Base-by-base conservation (phyloP, 2,113 vertebrate species). In the Spea multiplicata region DNA sequence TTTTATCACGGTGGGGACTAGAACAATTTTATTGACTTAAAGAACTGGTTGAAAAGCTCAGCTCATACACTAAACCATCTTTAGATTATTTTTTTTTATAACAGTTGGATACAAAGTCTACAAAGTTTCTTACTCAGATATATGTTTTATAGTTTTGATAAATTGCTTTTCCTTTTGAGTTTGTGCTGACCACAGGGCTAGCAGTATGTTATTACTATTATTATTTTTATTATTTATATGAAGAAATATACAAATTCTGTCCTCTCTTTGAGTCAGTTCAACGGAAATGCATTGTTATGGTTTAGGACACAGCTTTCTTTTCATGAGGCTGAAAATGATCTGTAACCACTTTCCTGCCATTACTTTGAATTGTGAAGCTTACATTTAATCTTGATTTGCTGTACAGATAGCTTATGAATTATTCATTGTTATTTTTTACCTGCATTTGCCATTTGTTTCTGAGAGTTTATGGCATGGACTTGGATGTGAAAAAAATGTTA, bases 331-430 rank as follows among this genome's bases (percentile, higher is more conserved):
- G 46, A 77, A 77, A 77, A 61, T 46, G 53, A 77, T 77, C 66
- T 55, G 17, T 61, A 71, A 68, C 66, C 75, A 77, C 50, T 70
- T 77, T 77, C 75, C 61, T 70, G 67, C 75, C 17, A 70, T 77
- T 77, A 77, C 59, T 70, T 68, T 70, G 55, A 30, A 70, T 77
- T 77, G 66, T 71, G 67, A 71, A 70, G 53, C 57, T 70, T 50
- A 71, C 66, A 77, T 77, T 77, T 70, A 69, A 71, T 70, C 75
- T 71, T 77, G 75, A 77, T 77, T 77, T 67, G 48, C 44, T 62
- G 44, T 49, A 46, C 46, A 70, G 75, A 70, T 70, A 62, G 13
- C 62, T 55, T 14, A 77, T 77, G 53, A 77, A 77, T 77, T 49
- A 77, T 77, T 77, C 67, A 77, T 77, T 71, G 46, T 62, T 77